Percentiles rank a stretch among this genome's conserved stretches.
phyloP scores from a whole-genome alignment of 64 coral and sea anemone species.

The Stichodactyla helianthus region DNA sequence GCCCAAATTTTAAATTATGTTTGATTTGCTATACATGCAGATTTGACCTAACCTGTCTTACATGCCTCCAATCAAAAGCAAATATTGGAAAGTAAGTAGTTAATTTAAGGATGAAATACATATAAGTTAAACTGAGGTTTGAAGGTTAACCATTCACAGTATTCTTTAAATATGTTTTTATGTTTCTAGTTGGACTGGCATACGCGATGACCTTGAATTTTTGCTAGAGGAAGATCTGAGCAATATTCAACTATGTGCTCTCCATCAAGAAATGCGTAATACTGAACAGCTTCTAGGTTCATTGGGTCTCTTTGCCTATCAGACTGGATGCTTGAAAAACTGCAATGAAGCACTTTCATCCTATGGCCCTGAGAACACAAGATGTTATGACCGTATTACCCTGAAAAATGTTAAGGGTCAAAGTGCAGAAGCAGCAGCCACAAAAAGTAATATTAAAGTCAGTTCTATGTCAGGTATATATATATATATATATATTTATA shows the following conservation, averaged over 20 bases:
- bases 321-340: constrained; percentile 14
- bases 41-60: background rate
- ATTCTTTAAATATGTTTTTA: too few relatives aligned
- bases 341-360: constrained; percentile 17
- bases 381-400: constrained; percentile 11
- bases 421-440: constrained; percentile 9
- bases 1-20: too few relatives aligned
- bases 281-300: constrained; percentile 32
- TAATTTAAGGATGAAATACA: too few relatives aligned
- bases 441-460: constrained; percentile 33
- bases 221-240: background rate
- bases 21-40: background rate
- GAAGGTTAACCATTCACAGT: too few relatives aligned
- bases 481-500: background rate
- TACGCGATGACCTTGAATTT: background rate
- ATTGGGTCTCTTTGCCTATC: constrained; percentile 29
- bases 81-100: constrained; percentile 7
- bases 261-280: constrained; percentile 9
- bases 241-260: background rate
- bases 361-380: constrained; percentile 31
- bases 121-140: too few relatives aligned
- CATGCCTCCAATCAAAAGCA: background rate
- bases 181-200: background rate
- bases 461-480: constrained; percentile 32
- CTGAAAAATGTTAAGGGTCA: constrained; percentile 17